phyloP scores from a whole-genome alignment of 2,888 invertebrate species.

The Sympetrum striolatum region DNA sequence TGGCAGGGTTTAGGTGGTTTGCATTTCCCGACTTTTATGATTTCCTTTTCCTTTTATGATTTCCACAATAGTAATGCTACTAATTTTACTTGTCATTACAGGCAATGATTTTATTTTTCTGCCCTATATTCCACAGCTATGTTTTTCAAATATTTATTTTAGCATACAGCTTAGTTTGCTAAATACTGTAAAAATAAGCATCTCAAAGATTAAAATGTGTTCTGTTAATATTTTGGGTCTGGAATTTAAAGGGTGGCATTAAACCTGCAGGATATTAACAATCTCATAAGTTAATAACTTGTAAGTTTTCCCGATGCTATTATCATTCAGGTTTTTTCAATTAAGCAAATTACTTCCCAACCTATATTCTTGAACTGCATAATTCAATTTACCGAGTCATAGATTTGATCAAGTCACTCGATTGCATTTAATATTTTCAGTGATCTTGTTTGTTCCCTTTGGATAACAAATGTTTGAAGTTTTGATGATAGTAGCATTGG shows the following conservation, averaged over 20 bases:
- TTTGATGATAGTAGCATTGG: constrained; percentile 28
- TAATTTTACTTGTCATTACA: background rate
- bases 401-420: background rate
- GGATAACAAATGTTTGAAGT: background rate
- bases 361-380: background rate
- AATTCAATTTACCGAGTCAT: background rate
- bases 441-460: background rate
- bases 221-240: background rate
- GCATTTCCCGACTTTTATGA: background rate
- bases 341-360: background rate
- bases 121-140: background rate
- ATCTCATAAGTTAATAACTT: constrained; percentile 31
- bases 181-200: background rate
- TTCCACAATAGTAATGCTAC: background rate
- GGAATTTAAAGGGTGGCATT: constrained; percentile 34
- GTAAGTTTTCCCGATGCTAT: constrained; percentile 24
- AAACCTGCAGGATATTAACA: constrained; percentile 23
- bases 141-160: background rate
- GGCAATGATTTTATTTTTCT: background rate
- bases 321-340: background rate
- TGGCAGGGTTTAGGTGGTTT: background rate
- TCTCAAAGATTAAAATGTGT: background rate
- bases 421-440: background rate
- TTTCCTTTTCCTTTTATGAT: background rate
- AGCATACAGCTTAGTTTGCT: background rate